phyloP scores from a whole-genome alignment of 2,113 vertebrate genomes.

The Cyrtonyx montezumae region DNA sequence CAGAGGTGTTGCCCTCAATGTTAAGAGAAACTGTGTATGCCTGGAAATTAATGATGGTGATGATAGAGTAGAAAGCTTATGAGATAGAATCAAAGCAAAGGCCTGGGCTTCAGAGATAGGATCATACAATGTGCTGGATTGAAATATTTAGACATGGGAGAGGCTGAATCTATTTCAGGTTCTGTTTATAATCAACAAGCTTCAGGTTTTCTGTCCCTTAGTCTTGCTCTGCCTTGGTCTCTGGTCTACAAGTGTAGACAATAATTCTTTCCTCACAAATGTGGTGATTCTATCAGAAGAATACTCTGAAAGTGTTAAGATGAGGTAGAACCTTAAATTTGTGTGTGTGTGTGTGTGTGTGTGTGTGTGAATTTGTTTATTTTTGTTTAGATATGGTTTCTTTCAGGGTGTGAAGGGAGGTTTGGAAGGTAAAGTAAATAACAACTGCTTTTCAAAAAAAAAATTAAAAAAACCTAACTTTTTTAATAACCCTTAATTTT shows the following conservation, averaged over 20 bases:
- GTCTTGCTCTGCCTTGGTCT: background rate
- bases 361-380: accelerated
- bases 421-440: background rate
- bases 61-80: no score
- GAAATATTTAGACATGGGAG: background rate
- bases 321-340: background rate
- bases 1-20: no score
- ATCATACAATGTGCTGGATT: background rate
- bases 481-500: background rate
- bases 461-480: background rate
- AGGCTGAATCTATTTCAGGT: background rate
- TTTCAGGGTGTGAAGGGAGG: accelerated
- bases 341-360: background rate
- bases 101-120: background rate
- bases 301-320: background rate
- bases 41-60: no score
- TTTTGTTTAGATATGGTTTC: background rate
- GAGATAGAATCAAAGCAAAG: no score
- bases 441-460: background rate
- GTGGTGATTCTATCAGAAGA: background rate
- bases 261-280: background rate
- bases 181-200: background rate
- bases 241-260: background rate
- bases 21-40: no score
- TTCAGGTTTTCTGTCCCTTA: background rate